Percentiles rank a stretch among this genome's conserved stretches.
Evolutionary conservation across 1,140 invertebrate genomes (phyloP).

Genomic region (Coboldia fuscipes): DNA sequence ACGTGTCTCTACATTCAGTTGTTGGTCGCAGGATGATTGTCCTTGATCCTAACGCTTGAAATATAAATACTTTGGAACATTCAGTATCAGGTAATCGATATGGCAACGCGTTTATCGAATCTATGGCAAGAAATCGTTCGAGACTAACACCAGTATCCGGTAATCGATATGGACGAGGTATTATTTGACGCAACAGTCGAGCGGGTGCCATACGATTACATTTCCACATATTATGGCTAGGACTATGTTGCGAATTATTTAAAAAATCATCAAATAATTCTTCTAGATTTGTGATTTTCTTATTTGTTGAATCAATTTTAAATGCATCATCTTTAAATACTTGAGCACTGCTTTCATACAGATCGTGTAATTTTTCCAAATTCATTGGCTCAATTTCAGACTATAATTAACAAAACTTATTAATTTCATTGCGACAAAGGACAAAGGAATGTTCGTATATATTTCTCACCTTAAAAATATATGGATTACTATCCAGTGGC

Average conservation of each 20-base stretch:
- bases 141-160: conserved; percentile 31
- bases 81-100: conserved; percentile 43
- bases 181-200: conserved; percentile 33
- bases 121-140: conserved; percentile 42
- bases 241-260: conserved; percentile 7
- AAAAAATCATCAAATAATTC: conserved; percentile 16
- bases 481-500: not conserved
- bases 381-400: no score
- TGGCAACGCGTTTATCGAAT: conserved; percentile 30
- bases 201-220: conserved; percentile 40
- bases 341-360: conserved; percentile 23
- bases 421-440: not conserved
- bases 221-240: conserved; percentile 25
- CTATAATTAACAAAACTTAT: no score
- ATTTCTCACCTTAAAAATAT: conserved; percentile 1
- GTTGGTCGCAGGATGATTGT: conserved; percentile 41
- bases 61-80: conserved; percentile 44
- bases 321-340: conserved; percentile 27
- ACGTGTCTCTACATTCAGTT: conserved; percentile 33
- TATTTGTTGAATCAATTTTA: conserved; percentile 25
- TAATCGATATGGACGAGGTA: conserved; percentile 28
- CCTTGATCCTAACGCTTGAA: conserved; percentile 36
- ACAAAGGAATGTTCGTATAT: not conserved
- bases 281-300: conserved; percentile 15
- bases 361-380: conserved; percentile 12